Evolutionary conservation across 2,888 invertebrate genomes (phyloP).

Genomic region (Amblyjoppa proteus): DNA sequence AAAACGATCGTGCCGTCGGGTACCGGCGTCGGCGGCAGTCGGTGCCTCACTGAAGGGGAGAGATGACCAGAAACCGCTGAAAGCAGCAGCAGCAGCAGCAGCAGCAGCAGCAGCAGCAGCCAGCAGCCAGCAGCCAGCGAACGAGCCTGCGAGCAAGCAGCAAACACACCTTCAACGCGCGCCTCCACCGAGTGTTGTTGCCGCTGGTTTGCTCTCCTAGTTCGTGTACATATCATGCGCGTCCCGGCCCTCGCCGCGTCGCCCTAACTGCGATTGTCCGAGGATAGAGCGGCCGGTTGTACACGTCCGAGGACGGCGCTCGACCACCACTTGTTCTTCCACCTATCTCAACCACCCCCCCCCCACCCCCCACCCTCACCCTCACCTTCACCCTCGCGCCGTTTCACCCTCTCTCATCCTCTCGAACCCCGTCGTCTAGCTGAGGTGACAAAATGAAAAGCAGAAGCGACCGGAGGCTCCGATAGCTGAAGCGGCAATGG

Average conservation of each 20-base stretch:
- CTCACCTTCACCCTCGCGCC: not conserved
- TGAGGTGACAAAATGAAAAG: constrained; percentile 1
- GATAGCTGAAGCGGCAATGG: not conserved
- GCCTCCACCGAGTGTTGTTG: constrained; percentile 52
- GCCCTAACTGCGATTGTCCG: constrained; percentile 59
- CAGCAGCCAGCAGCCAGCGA: constrained; percentile 9
- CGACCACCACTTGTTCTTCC: constrained; percentile 50
- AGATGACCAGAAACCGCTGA: constrained; percentile 59
- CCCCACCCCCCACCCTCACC: too few relatives aligned
- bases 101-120: constrained; percentile 43
- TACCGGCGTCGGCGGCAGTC: constrained; percentile 71
- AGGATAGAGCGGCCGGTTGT: constrained; percentile 29
- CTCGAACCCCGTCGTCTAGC: not conserved
- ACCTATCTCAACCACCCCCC: not conserved
- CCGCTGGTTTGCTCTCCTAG: constrained; percentile 49
- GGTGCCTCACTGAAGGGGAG: constrained; percentile 74
- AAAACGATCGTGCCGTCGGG: constrained; percentile 31
- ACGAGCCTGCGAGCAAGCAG: constrained; percentile 34
- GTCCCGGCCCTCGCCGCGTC: constrained; percentile 48
- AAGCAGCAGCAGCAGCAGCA: constrained; percentile 39
- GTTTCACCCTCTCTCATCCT: not conserved
- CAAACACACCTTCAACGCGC: constrained; percentile 53
- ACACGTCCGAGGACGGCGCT: constrained; percentile 1
- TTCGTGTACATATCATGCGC: constrained; percentile 42
- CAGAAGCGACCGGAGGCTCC: not conserved